Conservation (phyloP, 2,113 vertebrate genomes). For the Podocnemis expansa region DNA sequence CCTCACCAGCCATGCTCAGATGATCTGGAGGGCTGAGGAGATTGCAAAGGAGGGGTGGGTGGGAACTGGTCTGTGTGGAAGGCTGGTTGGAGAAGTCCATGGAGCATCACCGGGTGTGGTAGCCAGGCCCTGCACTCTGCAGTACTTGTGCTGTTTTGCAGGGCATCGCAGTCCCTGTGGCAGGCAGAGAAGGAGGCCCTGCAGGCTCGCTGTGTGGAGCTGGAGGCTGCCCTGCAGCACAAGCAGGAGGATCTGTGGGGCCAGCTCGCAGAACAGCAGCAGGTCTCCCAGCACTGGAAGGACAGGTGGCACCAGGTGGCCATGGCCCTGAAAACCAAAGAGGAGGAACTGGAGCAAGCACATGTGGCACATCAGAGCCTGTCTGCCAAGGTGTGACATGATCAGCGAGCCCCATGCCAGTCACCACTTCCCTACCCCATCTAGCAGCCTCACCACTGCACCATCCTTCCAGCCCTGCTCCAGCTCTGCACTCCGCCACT, state of each 20-base stretch:
- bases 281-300: conserved; percentile 73
- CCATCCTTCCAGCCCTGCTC: not conserved
- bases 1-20: not conserved
- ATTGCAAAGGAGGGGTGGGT: not conserved
- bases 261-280: conserved; percentile 63
- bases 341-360: conserved; percentile 69
- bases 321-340: conserved; percentile 66
- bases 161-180: conserved; percentile 57
- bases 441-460: not conserved
- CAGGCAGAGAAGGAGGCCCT: conserved; percentile 70
- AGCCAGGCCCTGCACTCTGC: not conserved
- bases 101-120: not conserved
- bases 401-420: not conserved
- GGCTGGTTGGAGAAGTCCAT: not conserved
- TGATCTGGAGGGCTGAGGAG: not conserved
- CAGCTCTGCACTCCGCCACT: not conserved
- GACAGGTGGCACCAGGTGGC: conserved; percentile 75
- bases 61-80: not conserved
- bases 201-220: conserved; percentile 40
- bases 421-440: not conserved
- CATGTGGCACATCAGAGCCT: conserved; percentile 19
- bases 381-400: conserved; percentile 20
- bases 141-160: not conserved
- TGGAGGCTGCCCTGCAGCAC: conserved; percentile 53
- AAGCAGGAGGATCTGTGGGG: conserved; percentile 37